Percentiles rank a stretch among this genome's conserved stretches.
Conservation (phyloP, 2,888 invertebrate genomes). For the Drosophila maculinotata region DNA sequence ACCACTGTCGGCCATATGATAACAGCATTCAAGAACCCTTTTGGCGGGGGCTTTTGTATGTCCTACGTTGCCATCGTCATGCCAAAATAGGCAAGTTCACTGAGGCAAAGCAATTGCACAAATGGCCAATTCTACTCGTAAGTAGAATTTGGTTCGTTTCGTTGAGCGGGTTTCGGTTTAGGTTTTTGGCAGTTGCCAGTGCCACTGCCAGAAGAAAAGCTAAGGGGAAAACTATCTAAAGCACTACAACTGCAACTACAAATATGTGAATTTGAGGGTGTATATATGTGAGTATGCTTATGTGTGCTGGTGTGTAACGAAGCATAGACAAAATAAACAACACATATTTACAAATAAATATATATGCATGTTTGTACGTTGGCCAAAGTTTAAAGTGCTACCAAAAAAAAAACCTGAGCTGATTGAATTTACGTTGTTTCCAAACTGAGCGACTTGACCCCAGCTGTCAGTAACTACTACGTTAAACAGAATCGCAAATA, state of each 20-base stretch:
- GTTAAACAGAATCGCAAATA: slow-evolving; percentile 5
- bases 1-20: slow-evolving; percentile 59
- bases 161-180: slow-evolving; percentile 60
- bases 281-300: slow-evolving; percentile 12
- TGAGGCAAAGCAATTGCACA: slow-evolving; percentile 83
- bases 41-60: slow-evolving; percentile 57
- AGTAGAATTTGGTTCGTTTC: slow-evolving; percentile 77
- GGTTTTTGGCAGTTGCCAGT: slow-evolving; percentile 40
- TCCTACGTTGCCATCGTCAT: slow-evolving; percentile 69
- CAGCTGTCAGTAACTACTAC: slow-evolving; percentile 15
- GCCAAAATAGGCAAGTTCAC: slow-evolving; percentile 83
- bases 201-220: slow-evolving; percentile 43
- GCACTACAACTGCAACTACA: slow-evolving; percentile 58
- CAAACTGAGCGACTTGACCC: slow-evolving; percentile 12
- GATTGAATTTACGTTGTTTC: slow-evolving; percentile 63
- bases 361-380: not conserved
- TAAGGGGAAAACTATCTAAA: slow-evolving; percentile 57
- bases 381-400: slow-evolving; percentile 76
- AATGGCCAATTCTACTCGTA: slow-evolving; percentile 82
- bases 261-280: slow-evolving; percentile 59
- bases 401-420: slow-evolving; percentile 65
- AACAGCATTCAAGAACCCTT: slow-evolving; percentile 63
- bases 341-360: slow-evolving; percentile 68
- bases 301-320: slow-evolving; percentile 74
- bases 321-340: slow-evolving; percentile 81